phyloP scores from a whole-genome alignment of 2,113 vertebrate species.

The Pomatorhinus ruficollis region DNA sequence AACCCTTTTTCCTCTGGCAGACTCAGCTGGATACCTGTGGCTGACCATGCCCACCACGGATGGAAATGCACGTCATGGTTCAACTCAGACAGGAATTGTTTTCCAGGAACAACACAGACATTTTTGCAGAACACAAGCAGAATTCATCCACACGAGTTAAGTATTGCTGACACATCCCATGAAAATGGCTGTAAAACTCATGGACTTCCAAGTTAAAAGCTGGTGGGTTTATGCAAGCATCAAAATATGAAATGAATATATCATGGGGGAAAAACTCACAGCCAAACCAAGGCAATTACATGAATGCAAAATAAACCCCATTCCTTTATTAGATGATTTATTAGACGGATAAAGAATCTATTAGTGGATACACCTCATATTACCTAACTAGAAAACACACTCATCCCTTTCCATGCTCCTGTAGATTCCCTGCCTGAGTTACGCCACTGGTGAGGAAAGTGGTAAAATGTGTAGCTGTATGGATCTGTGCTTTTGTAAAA shows the following conservation, averaged over 20 bases:
- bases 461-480: background rate
- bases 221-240: background rate
- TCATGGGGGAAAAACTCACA: background rate
- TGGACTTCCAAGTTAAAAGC: background rate
- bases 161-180: background rate
- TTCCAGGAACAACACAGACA: background rate
- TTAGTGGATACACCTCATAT: background rate
- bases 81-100: background rate
- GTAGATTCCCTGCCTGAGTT: background rate
- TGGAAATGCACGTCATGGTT: background rate
- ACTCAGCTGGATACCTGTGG: background rate
- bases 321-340: background rate
- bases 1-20: slow-evolving; percentile 23
- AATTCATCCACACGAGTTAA: background rate
- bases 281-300: background rate
- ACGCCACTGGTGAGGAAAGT: background rate
- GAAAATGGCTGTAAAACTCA: background rate
- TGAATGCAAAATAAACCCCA: background rate
- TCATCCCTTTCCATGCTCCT: background rate
- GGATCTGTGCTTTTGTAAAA: background rate
- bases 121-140: background rate
- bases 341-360: background rate
- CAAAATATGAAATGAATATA: background rate
- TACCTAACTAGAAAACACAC: background rate
- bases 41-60: background rate